Percentiles rank a stretch among this genome's conserved stretches.
phyloP scores from a whole-genome alignment of 2,113 vertebrate species.

The Heterotilapia buettikoferi region DNA sequence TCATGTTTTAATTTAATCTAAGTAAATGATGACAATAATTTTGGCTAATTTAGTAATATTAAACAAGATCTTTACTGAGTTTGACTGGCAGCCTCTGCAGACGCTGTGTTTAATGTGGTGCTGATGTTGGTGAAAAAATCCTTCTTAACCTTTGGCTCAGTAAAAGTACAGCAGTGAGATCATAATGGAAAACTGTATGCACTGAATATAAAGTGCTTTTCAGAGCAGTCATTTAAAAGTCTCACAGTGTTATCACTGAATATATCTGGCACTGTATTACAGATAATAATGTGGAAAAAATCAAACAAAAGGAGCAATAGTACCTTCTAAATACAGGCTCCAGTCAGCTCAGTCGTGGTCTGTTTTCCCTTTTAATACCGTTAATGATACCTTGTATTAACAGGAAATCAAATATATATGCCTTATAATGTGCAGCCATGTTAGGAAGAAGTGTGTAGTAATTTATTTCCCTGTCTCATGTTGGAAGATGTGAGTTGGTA shows the following conservation, averaged over 20 bases:
- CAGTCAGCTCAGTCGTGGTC: not conserved
- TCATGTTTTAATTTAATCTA: not conserved
- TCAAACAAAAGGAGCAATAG: not conserved
- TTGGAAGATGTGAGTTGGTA: not conserved
- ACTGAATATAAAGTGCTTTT: not conserved
- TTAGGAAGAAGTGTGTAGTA: not conserved
- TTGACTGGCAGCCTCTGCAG: not conserved
- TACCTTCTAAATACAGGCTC: not conserved
- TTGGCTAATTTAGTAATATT: not conserved
- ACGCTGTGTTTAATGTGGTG: not conserved
- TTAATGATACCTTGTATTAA: not conserved
- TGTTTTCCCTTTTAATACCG: not conserved
- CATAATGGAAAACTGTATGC: not conserved
- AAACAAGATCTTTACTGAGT: not conserved
- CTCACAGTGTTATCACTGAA: rapidly evolving
- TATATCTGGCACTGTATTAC: not conserved
- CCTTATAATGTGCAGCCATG: not conserved
- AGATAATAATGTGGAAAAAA: not conserved
- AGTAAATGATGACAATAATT: not conserved
- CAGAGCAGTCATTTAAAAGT: not conserved
- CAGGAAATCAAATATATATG: rapidly evolving
- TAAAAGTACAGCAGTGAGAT: not conserved
- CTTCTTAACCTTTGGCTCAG: not conserved
- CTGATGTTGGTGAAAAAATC: not conserved
- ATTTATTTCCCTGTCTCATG: not conserved